Percentiles rank a stretch among this genome's conserved stretches.
These are phyloP conservation scores for Microcaecilia unicolor DNA, from an alignment of 2,797 vertebrate genomes.

Conservation along the genomic window DNA sequence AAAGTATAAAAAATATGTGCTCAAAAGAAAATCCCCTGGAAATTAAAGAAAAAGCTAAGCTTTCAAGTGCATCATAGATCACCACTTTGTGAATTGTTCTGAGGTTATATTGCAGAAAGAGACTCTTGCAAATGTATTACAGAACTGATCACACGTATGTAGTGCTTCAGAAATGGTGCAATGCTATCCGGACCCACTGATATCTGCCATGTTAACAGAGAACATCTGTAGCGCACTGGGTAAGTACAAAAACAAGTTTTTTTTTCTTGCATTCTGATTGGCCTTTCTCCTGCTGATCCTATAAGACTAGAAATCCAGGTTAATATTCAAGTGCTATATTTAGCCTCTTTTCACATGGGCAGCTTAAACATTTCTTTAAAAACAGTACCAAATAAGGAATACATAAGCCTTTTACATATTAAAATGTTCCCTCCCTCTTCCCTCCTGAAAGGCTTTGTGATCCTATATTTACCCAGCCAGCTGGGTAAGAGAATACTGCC, in stretches of 20 bases:
- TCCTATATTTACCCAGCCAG: slow-evolving; percentile 78
- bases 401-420: too few relatives aligned
- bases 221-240: slow-evolving; percentile 36
- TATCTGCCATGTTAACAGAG: too few relatives aligned
- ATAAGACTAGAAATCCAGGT: slow-evolving; percentile 32
- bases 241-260: slow-evolving; percentile 22
- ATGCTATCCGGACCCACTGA: too few relatives aligned
- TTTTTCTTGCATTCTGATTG: slow-evolving; percentile 36
- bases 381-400: slow-evolving; percentile 32
- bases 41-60: slow-evolving; percentile 55
- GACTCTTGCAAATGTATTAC: too few relatives aligned
- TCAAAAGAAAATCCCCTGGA: slow-evolving; percentile 54
- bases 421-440: too few relatives aligned
- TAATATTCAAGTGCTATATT: slow-evolving; percentile 51
- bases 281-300: slow-evolving; percentile 23
- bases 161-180: too few relatives aligned
- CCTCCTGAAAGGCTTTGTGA: slow-evolving; percentile 35
- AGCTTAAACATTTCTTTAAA: too few relatives aligned
- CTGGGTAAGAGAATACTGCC: slow-evolving; percentile 68
- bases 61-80: slow-evolving; percentile 49
- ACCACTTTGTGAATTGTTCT: slow-evolving; percentile 49
- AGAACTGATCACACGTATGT: too few relatives aligned
- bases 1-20: slow-evolving; percentile 45
- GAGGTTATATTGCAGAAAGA: too few relatives aligned
- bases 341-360: slow-evolving; percentile 41